phyloP scores from a whole-genome alignment of 92 coral and sea anemone genomes.

The Meandrina meandrites region DNA sequence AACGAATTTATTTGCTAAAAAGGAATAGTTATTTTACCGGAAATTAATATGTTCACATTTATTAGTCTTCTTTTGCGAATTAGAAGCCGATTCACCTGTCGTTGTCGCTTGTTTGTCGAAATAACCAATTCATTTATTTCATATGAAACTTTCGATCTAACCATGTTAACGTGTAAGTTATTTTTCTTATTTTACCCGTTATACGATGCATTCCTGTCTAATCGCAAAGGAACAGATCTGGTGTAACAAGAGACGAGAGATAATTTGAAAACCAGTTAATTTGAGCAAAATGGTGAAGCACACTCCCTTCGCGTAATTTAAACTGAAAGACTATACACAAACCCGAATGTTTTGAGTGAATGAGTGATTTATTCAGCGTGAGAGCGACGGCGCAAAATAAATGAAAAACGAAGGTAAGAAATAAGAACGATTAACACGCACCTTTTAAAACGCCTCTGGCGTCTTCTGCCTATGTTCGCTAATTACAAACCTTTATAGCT shows the following conservation, averaged over 20 bases:
- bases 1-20: conserved; percentile 64
- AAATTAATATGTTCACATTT: conserved; percentile 75
- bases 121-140: conserved; percentile 75
- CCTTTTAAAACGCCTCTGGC: not conserved
- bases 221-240: conserved; percentile 4
- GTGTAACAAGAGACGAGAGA: conserved; percentile 16
- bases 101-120: conserved; percentile 30
- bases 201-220: conserved; percentile 4
- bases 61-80: conserved; percentile 86
- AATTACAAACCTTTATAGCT: not conserved
- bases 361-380: not conserved
- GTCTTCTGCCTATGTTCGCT: not conserved
- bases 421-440: not conserved
- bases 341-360: not conserved
- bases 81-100: conserved; percentile 80
- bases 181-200: conserved; percentile 37
- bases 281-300: conserved; percentile 17
- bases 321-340: not conserved
- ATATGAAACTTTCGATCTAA: conserved; percentile 54
- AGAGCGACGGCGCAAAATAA: not conserved
- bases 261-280: not conserved
- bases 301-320: conserved; percentile 14
- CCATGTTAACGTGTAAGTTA: conserved; percentile 36
- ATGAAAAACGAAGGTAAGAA: not conserved
- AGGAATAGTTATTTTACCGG: conserved; percentile 77